Conservation (phyloP, 2,888 invertebrate genomes). For the Sphaeridia pumilis region DNA sequence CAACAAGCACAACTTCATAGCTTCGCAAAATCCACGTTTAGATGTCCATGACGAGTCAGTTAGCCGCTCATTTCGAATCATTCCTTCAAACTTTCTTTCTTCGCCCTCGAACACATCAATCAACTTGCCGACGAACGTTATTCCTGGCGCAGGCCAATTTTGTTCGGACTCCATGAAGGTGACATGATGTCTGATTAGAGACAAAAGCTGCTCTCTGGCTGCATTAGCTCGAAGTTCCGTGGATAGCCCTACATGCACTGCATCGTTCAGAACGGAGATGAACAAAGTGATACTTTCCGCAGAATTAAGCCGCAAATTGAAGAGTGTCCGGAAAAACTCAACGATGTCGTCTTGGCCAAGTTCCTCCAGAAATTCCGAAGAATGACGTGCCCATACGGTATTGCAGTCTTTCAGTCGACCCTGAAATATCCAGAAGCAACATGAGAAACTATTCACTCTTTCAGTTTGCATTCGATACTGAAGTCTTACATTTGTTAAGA, state of each 20-base stretch:
- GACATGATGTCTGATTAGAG: constrained; percentile 25
- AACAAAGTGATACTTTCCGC: constrained; percentile 20
- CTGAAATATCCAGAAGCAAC: too few relatives aligned
- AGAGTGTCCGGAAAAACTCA: constrained; percentile 23
- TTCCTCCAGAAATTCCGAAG: constrained; percentile 24
- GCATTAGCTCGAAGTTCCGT: neutral
- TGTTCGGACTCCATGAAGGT: constrained; percentile 24
- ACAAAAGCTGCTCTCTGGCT: constrained; percentile 5
- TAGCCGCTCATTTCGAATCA: constrained; percentile 1
- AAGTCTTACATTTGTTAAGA: constrained; percentile 28
- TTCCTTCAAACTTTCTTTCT: constrained; percentile 2
- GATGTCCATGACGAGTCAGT: neutral
- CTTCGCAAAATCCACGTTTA: constrained; percentile 16
- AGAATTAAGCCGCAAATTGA: constrained; percentile 18
- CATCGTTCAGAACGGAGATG: constrained; percentile 23
- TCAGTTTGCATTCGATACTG: neutral
- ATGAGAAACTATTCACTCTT: neutral
- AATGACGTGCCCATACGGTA: constrained; percentile 31
- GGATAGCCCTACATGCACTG: constrained; percentile 21
- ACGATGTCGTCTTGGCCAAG: constrained; percentile 20
- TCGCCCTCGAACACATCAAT: constrained; percentile 18
- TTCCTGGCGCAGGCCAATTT: constrained; percentile 28
- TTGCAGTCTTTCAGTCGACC: constrained; percentile 25
- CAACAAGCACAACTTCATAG: constrained; percentile 11
- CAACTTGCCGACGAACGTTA: constrained; percentile 22